Evolutionary conservation across 1,140 invertebrate genomes (phyloP), one percentile per base, ranked within the genome.

Genomic region (Eciton burchellii): DNA sequence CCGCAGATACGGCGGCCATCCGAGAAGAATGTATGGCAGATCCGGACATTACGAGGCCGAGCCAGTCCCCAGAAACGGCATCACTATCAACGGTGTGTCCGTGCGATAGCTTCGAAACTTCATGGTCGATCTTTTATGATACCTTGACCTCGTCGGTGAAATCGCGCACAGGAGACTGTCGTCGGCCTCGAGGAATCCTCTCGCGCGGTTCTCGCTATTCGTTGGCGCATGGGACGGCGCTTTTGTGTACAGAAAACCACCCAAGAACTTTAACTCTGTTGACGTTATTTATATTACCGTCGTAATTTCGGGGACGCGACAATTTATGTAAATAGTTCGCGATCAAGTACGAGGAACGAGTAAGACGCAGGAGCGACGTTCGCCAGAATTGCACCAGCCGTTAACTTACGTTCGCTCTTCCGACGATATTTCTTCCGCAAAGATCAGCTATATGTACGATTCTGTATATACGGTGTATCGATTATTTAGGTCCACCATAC

Each of bases 1-100:
- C 89, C 86, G 65, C 91, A 94, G 94, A 82, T 95, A 95, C 70
- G 93, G 95, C 77, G 94, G 94, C 11, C 95, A 95, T 85, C 95
- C 96, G 85, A 95, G 96, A 90, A 95, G 94, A 85, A 93, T 93
- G 49, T 95, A 96, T 84, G 95, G 91, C 73, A 90, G 92, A 83
- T 90, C 95, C 47, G 95, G 96, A 63, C 96, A 96, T 26, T 97
- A 97, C 91, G 96, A 97, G 84, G 96, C 96, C 0, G 96, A 96
- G 88, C 96, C 96, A 6, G 92, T 95, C 35, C 88, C 93, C 74
- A 95, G 95, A 79, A 96, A 96, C 88, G 95, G 95, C 8, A 96
- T 97, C 77, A 97, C 96, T 35, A 96, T 97, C 83, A 97, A 97
- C 87, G 96, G 96, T 52, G 96, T 97, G 9, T 95, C 96, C 60